phyloP scores from a whole-genome alignment of 2,113 vertebrate genomes.

The Leucoraja erinaceus region DNA sequence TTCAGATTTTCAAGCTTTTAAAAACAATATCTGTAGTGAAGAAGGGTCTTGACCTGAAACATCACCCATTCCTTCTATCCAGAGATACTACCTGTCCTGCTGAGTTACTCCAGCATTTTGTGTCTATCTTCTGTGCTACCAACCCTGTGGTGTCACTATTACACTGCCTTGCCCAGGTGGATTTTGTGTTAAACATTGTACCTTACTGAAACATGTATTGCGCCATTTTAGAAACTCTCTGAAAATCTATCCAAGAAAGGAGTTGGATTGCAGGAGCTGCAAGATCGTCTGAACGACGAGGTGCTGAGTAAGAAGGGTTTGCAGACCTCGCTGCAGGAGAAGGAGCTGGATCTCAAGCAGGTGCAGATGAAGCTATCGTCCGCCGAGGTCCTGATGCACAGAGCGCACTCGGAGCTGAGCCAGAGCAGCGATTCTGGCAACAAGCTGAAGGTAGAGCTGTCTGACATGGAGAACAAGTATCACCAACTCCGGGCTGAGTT shows the following conservation, averaged over 20 bases:
- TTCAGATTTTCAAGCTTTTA: too few species aligned
- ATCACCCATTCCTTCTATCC: too few species aligned
- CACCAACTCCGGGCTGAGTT: constrained; percentile 83
- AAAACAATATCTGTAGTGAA: too few species aligned
- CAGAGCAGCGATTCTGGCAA: constrained; percentile 68
- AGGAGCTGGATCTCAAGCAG: constrained; percentile 79
- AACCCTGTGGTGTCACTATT: too few species aligned
- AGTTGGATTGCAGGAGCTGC: constrained; percentile 67
- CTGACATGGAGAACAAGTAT: constrained; percentile 73
- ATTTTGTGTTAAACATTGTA: background rate
- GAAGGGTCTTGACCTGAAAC: too few species aligned
- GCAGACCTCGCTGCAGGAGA: constrained; percentile 74
- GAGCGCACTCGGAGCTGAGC: constrained; percentile 64
- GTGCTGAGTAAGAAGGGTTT: constrained; percentile 67
- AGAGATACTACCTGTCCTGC: too few species aligned
- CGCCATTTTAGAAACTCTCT: constrained; percentile 61
- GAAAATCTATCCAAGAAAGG: constrained; percentile 76
- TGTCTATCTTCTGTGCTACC: too few species aligned
- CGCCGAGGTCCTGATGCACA: constrained; percentile 67
- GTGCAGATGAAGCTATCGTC: constrained; percentile 68
- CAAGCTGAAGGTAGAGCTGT: constrained; percentile 75
- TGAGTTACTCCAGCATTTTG: too few species aligned
- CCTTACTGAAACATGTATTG: constrained; percentile 28
- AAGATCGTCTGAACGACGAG: constrained; percentile 69
- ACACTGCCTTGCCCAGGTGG: background rate